Evolutionary conservation across 2,113 vertebrate genomes (phyloP).

Genomic region (Agapornis roseicollis): DNA sequence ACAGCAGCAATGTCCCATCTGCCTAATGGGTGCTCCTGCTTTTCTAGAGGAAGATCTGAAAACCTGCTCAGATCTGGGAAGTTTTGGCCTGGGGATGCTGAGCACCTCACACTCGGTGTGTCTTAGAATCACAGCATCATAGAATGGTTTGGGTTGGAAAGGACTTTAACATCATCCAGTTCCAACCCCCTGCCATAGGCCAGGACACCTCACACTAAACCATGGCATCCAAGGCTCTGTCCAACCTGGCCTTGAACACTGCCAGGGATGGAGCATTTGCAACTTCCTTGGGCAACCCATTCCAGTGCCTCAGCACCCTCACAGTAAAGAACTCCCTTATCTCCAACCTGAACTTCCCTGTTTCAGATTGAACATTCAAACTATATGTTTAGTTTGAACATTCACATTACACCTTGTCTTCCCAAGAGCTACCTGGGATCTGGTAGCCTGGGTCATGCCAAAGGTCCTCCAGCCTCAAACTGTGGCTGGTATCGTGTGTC

Average conservation of each 20-base stretch:
- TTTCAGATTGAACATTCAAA: background rate
- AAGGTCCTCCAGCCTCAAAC: background rate
- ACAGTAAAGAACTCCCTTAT: background rate
- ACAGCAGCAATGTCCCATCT: background rate
- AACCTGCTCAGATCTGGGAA: background rate
- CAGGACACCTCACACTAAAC: background rate
- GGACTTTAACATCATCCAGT: background rate
- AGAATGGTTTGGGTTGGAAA: background rate
- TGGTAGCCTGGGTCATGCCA: background rate
- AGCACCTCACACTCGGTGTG: fast-evolving
- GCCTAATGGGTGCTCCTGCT: background rate
- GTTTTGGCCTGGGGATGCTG: background rate
- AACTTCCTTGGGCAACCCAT: background rate
- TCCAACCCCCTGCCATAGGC: background rate
- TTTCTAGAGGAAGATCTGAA: background rate
- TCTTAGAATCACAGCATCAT: background rate
- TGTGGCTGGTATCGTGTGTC: fast-evolving
- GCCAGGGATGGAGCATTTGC: background rate
- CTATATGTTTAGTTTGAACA: background rate
- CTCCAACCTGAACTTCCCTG: background rate
- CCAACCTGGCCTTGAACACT: background rate
- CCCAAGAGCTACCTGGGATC: background rate
- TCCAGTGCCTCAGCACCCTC: background rate
- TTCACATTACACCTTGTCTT: background rate
- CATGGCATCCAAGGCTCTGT: background rate